Percentiles rank a stretch among this genome's conserved stretches.
These are phyloP conservation scores for Hyposoter dolosus DNA, from an alignment of 2,888 invertebrate genomes.

Conservation along the genomic window DNA sequence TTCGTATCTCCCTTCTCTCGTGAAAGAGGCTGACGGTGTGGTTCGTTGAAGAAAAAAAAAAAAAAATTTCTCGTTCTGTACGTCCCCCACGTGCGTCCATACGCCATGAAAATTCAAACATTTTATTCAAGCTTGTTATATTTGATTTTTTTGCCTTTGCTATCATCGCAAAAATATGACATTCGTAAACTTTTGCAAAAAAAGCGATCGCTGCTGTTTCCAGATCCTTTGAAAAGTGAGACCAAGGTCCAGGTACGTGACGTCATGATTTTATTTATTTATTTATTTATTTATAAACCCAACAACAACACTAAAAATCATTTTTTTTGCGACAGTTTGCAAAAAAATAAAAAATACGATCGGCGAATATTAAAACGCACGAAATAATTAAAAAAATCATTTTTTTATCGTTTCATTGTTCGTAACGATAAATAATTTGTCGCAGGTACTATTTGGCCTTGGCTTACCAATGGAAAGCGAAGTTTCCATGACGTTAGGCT, in stretches of 20 bases:
- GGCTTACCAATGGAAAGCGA: conserved; percentile 88
- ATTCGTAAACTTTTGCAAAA: conserved; percentile 69
- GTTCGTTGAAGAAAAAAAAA: conserved; percentile 1
- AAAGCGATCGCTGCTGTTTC: conserved; percentile 76
- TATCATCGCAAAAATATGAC: conserved; percentile 42
- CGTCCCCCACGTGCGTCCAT: neutral
- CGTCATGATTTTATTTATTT: conserved; percentile 3
- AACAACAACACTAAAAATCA: neutral
- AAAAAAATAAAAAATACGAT: neutral
- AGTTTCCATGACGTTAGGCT: conserved; percentile 88
- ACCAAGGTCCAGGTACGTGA: conserved; percentile 78
- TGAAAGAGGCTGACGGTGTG: neutral
- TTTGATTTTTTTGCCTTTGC: neutral
- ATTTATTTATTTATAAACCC: neutral
- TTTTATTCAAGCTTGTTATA: conserved; percentile 9
- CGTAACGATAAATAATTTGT: neutral
- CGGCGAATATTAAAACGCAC: neutral
- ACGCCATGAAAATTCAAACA: conserved; percentile 28
- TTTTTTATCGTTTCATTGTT: neutral
- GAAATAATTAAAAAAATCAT: neutral
- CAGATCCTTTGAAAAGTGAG: conserved; percentile 77
- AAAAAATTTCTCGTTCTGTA: neutral
- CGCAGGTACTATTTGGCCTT: conserved; percentile 88
- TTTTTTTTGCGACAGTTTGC: neutral
- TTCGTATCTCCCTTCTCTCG: conserved; percentile 4